Conservation (phyloP, 2,888 invertebrate genomes). For the Spisula subtruncata region DNA sequence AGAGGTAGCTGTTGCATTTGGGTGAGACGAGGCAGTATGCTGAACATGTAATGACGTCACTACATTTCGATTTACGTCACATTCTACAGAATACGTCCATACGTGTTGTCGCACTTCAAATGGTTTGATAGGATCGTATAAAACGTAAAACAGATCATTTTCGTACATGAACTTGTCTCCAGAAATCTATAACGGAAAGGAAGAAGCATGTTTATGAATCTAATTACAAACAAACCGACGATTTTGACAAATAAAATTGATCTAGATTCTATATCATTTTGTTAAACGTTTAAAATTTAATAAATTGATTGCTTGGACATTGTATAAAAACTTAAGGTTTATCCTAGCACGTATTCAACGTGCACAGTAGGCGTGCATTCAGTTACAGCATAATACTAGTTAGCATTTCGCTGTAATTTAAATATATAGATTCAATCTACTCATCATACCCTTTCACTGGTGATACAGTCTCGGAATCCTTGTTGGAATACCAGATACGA, state of each 20-base stretch:
- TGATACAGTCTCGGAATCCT: conserved; percentile 42
- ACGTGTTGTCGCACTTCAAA: conserved; percentile 14
- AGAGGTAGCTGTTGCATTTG: background rate
- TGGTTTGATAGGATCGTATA: conserved; percentile 28
- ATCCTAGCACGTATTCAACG: too few relatives aligned
- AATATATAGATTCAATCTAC: too few relatives aligned
- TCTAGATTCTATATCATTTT: too few relatives aligned
- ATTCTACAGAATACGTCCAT: conserved; percentile 37
- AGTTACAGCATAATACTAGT: too few relatives aligned
- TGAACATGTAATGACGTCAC: conserved; percentile 39
- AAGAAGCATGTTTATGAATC: too few relatives aligned
- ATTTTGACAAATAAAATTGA: too few relatives aligned
- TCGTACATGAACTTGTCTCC: conserved; percentile 24
- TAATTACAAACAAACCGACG: too few relatives aligned
- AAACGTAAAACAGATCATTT: conserved; percentile 29
- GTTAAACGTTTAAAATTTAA: too few relatives aligned
- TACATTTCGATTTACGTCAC: conserved; percentile 18
- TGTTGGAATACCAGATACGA: conserved; percentile 3
- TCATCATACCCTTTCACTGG: conserved; percentile 4
- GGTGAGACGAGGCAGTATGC: conserved; percentile 19
- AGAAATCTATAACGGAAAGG: conserved; percentile 25
- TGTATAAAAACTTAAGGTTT: too few relatives aligned
- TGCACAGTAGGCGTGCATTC: too few relatives aligned
- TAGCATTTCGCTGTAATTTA: too few relatives aligned
- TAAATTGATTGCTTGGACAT: too few relatives aligned